A percentile compares a stretch with the other conserved stretches of the same genome.
phyloP scores from a whole-genome alignment of 2,113 vertebrate species.

The Xerus inauris region DNA sequence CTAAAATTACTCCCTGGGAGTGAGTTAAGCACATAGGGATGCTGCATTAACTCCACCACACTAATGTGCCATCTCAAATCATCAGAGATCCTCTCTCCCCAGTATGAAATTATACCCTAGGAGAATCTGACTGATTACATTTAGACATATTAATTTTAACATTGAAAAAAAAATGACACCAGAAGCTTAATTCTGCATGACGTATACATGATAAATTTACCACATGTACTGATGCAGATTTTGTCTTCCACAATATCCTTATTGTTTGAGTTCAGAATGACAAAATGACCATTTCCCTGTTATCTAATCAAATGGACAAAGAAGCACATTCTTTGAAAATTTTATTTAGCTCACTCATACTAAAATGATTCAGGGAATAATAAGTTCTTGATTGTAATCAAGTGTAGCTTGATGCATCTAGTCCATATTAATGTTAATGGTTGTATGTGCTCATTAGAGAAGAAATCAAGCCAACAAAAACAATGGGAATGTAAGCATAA shows the following conservation, averaged over 20 bases:
- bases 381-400: conserved; percentile 25
- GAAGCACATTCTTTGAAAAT: neutral
- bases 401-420: neutral
- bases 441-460: neutral
- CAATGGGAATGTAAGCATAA: neutral
- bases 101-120: neutral
- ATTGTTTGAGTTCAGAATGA: neutral
- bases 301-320: neutral
- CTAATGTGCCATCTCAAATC: neutral
- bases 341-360: neutral
- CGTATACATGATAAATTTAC: neutral
- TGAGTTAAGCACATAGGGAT: neutral
- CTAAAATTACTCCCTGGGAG: neutral
- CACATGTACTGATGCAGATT: neutral
- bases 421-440: neutral
- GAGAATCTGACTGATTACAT: neutral
- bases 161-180: neutral
- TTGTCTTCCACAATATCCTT: neutral
- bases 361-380: neutral
- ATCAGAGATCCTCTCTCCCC: neutral
- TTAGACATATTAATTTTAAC: neutral
- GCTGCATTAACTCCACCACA: neutral
- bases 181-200: neutral
- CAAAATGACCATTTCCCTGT: neutral
- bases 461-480: neutral